Evolutionary conservation across 1,140 invertebrate species (phyloP).

Genomic region (Heliconius hewitsoni): DNA sequence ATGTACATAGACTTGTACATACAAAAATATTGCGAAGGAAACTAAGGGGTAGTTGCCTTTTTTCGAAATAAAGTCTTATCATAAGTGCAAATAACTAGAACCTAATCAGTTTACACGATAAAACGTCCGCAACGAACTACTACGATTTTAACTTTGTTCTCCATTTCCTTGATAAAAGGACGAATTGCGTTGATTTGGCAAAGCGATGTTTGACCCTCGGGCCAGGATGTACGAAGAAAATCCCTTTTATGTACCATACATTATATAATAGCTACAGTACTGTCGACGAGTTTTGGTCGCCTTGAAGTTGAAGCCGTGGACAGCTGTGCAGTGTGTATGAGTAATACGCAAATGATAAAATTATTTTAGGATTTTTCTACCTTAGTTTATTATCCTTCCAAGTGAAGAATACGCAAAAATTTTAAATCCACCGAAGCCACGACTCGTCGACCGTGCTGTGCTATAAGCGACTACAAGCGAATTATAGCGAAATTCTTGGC

Average conservation of each 20-base stretch:
- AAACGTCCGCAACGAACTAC: neutral
- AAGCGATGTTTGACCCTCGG: constrained; percentile 28
- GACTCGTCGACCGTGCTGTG: too few relatives aligned
- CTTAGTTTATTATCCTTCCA: too few relatives aligned
- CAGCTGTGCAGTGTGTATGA: too few relatives aligned
- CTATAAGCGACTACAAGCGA: neutral
- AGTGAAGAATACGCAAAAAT: too few relatives aligned
- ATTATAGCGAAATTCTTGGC: constrained; percentile 15
- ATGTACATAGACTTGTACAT: too few relatives aligned
- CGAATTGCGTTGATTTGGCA: constrained; percentile 21
- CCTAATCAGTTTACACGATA: constrained; percentile 7
- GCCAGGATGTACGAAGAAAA: constrained; percentile 22
- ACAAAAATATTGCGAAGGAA: too few relatives aligned
- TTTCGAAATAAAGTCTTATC: neutral
- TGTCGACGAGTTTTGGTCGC: too few relatives aligned
- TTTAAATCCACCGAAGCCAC: too few relatives aligned
- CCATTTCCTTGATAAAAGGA: constrained; percentile 11
- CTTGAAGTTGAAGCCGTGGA: too few relatives aligned
- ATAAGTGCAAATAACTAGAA: constrained; percentile 4
- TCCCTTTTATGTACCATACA: constrained; percentile 16
- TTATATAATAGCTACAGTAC: constrained; percentile 9
- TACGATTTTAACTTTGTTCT: neutral
- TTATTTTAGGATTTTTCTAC: too few relatives aligned
- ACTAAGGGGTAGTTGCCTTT: neutral
- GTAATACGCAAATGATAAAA: too few relatives aligned